phyloP scores from a whole-genome alignment of 1,140 invertebrate genomes.

The Anoplolepis gracilipes region DNA sequence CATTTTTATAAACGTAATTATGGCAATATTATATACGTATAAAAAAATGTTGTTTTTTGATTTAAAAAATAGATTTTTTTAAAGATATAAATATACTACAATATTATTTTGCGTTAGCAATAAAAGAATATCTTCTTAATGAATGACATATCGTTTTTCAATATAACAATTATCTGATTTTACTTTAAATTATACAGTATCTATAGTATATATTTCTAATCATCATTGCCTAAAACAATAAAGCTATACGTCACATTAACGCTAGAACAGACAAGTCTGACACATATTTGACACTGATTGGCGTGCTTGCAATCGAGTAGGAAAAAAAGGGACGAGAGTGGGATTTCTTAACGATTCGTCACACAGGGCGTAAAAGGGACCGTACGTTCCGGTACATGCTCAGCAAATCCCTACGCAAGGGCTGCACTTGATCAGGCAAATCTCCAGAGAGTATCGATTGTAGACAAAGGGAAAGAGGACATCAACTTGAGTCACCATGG shows the following conservation, averaged over 20 bases:
- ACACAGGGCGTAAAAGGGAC: constrained; percentile 33
- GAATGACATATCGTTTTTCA: background rate
- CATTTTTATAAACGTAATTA: background rate
- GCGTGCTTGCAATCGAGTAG: background rate
- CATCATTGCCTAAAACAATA: constrained; percentile 24
- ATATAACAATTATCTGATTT: background rate
- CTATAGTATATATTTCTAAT: too few species aligned
- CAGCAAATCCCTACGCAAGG: constrained; percentile 55
- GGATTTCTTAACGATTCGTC: constrained; percentile 53
- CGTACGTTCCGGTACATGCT: constrained; percentile 44
- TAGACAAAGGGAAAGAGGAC: constrained; percentile 67
- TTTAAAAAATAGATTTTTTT: background rate
- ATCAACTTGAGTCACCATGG: constrained; percentile 44
- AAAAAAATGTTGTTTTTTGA: background rate
- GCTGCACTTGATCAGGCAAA: constrained; percentile 65
- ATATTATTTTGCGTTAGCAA: background rate
- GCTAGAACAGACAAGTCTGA: background rate
- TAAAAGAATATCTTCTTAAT: background rate
- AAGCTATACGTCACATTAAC: constrained; percentile 16
- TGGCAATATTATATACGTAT: background rate
- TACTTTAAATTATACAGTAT: too few species aligned
- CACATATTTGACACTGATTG: constrained; percentile 49
- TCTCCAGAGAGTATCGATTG: constrained; percentile 68
- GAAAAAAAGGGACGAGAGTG: background rate
- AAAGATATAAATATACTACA: background rate